These are phyloP conservation scores for Cactoblastis cactorum DNA, from an alignment of 2,888 invertebrate species.

Conservation along the genomic window DNA sequence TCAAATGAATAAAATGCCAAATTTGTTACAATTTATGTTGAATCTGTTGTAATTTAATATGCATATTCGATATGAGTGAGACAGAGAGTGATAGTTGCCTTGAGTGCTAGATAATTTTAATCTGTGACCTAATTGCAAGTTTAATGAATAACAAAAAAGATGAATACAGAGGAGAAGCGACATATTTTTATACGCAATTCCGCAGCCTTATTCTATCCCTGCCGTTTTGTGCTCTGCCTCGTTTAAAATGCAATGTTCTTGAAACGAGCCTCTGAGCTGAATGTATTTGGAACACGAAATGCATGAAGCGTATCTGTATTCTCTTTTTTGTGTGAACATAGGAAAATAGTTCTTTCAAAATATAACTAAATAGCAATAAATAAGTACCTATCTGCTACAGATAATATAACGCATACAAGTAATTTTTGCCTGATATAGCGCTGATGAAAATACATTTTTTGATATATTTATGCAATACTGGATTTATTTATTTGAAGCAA, in stretches of 20 bases:
- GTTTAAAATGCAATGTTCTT: background rate
- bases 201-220: background rate
- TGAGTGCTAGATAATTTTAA: constrained; percentile 41
- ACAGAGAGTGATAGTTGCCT: constrained; percentile 42
- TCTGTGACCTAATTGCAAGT: constrained; percentile 41
- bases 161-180: background rate
- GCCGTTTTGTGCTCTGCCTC: background rate
- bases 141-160: constrained; percentile 11
- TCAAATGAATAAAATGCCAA: constrained; percentile 26
- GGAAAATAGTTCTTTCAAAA: constrained; percentile 20
- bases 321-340: constrained; percentile 7
- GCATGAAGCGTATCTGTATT: background rate
- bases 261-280: background rate
- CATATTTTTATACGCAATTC: background rate
- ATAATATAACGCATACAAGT: constrained; percentile 14
- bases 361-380: constrained; percentile 32
- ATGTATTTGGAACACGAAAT: background rate
- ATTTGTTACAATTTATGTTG: constrained; percentile 39
- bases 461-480: constrained; percentile 59
- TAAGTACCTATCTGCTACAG: constrained; percentile 18
- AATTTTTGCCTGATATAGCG: constrained; percentile 27
- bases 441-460: constrained; percentile 42
- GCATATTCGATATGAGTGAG: constrained; percentile 41
- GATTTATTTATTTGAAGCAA: constrained; percentile 69
- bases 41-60: constrained; percentile 34